Evolutionary conservation across 2,113 vertebrate genomes (phyloP), one percentile per base, ranked within the genome.

Genomic region (Sinocyclocheilus grahami): DNA sequence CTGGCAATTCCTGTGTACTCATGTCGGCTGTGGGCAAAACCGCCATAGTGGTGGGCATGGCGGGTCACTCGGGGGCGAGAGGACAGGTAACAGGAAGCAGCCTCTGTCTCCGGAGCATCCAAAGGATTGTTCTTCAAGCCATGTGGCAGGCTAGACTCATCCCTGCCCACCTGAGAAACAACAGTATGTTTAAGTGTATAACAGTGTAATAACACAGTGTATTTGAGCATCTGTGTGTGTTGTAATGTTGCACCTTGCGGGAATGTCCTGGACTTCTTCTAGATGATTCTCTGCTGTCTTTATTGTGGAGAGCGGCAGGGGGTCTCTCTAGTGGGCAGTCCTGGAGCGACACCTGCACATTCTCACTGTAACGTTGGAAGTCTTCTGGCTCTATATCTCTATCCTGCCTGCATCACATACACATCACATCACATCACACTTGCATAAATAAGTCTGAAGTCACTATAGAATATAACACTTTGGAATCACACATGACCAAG

Each of bases 361-460:
- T 98, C 86, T 97, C 96, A 37, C 94, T 82, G 83, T 99, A 99
- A 82, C 91, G 96, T 91, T 98, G 98, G 91, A 99, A 99, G 92
- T 99, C 97, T 91, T 99, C 98, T 0, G 98, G 95, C 88, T 98
- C 97, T 88, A 99, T 96, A 89, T 99, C 97, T 92, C 93, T 95
- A 86, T 97, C 97, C 90, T 96, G 87, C 92, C 98, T 99, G 74
- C 39, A 90, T 27, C 79, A 71, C 24, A 82, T 18, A 14, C 62
- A 71, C 42, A 69, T 30, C 6, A 80, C 42, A 69, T 30, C 6
- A 80, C 33, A 80, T 46, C 20, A 81, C 58, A 81, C 2, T 62
- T 62, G 4, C 18, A 22, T 20, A 77, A 76, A 58, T 79, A 24
- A 14, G 27, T 33, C 24, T 78, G 53, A 33, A 33, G 14, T 33